Evolutionary conservation across 2,888 invertebrate species (phyloP), one percentile per base, ranked within the genome.

Genomic region (Oegoconia quadripuncta): DNA sequence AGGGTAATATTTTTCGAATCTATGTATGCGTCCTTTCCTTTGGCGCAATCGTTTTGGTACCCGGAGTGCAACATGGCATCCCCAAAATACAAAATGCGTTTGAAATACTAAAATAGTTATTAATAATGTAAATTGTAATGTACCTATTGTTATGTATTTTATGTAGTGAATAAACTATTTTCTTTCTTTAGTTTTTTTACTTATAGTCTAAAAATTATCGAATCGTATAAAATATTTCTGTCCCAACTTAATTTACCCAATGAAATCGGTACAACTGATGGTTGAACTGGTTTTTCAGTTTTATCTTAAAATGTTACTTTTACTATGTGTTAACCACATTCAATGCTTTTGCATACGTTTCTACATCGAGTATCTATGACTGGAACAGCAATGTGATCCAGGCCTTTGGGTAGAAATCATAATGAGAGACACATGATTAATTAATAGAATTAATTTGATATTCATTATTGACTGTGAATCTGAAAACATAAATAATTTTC

Each of bases 301-400:
- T 41, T 41, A 46, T 72, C 52, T 64, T 9, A 4, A 34, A 30
- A 26, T 41, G 52, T 53, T 38, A 34, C 56, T 7, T 73, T 46
- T 72, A 55, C 79, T 74, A 43, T 36, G 46, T 50, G 61, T 62
- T 63, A 64, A 73, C 63, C 63, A 65, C 67, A 65, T 68, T 66
- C 67, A 73, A 64, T 73, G 71, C 74, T 80, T 82, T 82, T 79
- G 79, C 81, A 82, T 80, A 76, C 68, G 71, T 67, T 74, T 64
- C 67, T 59, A 67, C 64, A 58, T 55, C 49, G 58, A 57, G 60
- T 66, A 63, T 59, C 66, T 66, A 64, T 64, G 65, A 68, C 66
- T 66, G 60, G 62, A 62, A 76, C 77, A 76, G 74, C 54, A 50
- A 50, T 51, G 58, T 69, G 61, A 68, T 65, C 63, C 61, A 52